Conservation (phyloP, 2,888 invertebrate genomes). For the Lordiphosa andalusiaca region DNA sequence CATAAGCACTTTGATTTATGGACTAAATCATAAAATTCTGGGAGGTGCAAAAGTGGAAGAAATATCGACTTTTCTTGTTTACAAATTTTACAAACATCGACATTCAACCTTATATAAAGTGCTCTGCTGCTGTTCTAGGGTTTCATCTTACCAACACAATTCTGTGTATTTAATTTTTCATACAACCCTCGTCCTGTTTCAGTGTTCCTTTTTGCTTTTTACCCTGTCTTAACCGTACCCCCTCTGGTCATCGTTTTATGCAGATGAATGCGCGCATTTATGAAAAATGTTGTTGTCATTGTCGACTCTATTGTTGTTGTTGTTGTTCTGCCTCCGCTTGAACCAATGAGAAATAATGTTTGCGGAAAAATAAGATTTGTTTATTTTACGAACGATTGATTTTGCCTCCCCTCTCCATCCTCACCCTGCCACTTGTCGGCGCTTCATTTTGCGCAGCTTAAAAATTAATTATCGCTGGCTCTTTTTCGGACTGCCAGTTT, state of each 20-base stretch:
- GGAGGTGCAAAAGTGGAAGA: too few relatives aligned
- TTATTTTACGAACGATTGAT: slow-evolving; percentile 75
- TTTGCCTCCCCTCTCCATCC: slow-evolving; percentile 27
- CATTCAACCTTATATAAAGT: too few relatives aligned
- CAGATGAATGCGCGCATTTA: slow-evolving; percentile 74
- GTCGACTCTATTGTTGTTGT: slow-evolving; percentile 40
- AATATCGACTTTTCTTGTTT: too few relatives aligned
- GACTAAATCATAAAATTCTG: too few relatives aligned
- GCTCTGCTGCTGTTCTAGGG: too few relatives aligned
- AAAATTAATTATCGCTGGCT: slow-evolving; percentile 69
- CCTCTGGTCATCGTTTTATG: slow-evolving; percentile 50
- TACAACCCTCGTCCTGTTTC: slow-evolving; percentile 37
- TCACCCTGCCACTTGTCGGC: slow-evolving; percentile 38
- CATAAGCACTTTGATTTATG: too few relatives aligned
- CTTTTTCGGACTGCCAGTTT: slow-evolving; percentile 28
- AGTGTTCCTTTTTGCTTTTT: slow-evolving; percentile 28
- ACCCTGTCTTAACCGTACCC: not conserved
- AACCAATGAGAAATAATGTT: slow-evolving; percentile 74
- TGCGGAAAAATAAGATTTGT: slow-evolving; percentile 75
- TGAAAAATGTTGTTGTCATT: slow-evolving; percentile 71
- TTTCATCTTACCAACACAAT: too few relatives aligned
- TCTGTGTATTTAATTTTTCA: not conserved
- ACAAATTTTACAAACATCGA: too few relatives aligned
- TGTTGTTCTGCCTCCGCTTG: slow-evolving; percentile 27
- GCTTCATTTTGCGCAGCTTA: slow-evolving; percentile 72